Base-by-base conservation (phyloP, 2,113 vertebrate species). In the Colaptes auratus region DNA sequence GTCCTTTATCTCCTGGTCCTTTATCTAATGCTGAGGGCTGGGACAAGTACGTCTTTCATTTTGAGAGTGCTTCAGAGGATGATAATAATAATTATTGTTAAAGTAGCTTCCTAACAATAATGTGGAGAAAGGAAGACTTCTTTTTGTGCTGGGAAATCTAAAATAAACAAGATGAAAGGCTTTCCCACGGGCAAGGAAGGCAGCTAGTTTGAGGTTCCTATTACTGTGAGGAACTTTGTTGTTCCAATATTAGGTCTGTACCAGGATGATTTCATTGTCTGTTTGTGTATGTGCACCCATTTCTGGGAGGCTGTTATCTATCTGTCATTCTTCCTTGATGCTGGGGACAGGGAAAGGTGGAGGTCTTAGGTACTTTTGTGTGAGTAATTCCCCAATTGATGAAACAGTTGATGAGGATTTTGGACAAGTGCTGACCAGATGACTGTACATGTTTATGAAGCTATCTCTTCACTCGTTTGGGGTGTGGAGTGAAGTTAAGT, bases 261-360 rank as follows among this genome's bases (percentile, higher is more conserved):
- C 30, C 7, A 8, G 20, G 69, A 11, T 5, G 27, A 7, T 15
- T 5, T 13, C 16, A 1, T 30, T 39, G 9, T 25, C 48, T 33
- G 36, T 36, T 6, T 15, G 2, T 20, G 3, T 3, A 25, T 3
- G 15, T 6, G n/a, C 17, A 15, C 28, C 18, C 5, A 0, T 4
- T 10, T 8, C 53, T 16, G 7, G 3, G 30, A 15, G 33, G 39
- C 59, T 48, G 6, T 27, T 60, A n/a, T 1, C 3, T 13, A 0
- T 7, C 36, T 21, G 6, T 52, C 2, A 0, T 48, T 33, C 4
- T 19, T 44, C 36, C 6, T 48, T 1, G 3, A 5, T 6, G 48
- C 33, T 30, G 30, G 25, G n/a, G 42, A 19, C 10, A 3, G 46
- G 55, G 55, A 33, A 55, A 18, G 36, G 46, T 15, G 60, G 33